Conservation (phyloP, 1,140 invertebrate species). For the Neodiprion lecontei region DNA sequence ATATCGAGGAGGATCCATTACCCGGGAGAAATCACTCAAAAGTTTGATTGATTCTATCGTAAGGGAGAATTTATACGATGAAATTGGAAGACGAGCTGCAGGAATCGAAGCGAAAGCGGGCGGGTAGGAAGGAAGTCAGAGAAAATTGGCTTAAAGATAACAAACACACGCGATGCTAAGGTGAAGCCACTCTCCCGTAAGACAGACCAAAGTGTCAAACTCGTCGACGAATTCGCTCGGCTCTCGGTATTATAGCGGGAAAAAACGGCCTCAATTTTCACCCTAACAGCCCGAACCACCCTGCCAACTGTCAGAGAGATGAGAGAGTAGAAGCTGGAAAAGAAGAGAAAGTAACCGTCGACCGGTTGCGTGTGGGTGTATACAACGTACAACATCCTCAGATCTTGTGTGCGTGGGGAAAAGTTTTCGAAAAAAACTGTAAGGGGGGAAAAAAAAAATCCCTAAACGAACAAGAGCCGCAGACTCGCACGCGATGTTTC, state of each 20-base stretch:
- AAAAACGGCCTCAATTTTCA: not conserved
- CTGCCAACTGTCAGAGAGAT: not conserved
- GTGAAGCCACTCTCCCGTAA: too few relatives aligned
- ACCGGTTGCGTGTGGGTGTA: too few relatives aligned
- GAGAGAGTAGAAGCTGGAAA: not conserved
- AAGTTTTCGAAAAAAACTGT: too few relatives aligned
- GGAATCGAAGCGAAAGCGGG: not conserved
- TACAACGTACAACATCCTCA: too few relatives aligned
- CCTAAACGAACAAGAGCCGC: too few relatives aligned
- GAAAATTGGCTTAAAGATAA: not conserved
- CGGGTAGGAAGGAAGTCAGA: not conserved
- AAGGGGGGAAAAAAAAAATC: too few relatives aligned
- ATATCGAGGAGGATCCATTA: too few relatives aligned
- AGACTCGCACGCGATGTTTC: too few relatives aligned
- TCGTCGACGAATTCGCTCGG: not conserved
- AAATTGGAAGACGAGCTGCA: not conserved
- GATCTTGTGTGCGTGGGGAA: too few relatives aligned
- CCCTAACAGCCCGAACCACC: not conserved
- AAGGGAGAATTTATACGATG: not conserved
- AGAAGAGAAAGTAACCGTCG: not conserved
- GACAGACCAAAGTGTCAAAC: not conserved
- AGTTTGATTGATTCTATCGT: not conserved
- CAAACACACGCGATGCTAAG: not conserved
- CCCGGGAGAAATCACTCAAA: not conserved
- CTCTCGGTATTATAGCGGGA: not conserved